Evolutionary conservation across 2,888 invertebrate species (phyloP), one percentile per base, ranked within the genome.

Genomic region (Polydrusus pterygomalis): DNA sequence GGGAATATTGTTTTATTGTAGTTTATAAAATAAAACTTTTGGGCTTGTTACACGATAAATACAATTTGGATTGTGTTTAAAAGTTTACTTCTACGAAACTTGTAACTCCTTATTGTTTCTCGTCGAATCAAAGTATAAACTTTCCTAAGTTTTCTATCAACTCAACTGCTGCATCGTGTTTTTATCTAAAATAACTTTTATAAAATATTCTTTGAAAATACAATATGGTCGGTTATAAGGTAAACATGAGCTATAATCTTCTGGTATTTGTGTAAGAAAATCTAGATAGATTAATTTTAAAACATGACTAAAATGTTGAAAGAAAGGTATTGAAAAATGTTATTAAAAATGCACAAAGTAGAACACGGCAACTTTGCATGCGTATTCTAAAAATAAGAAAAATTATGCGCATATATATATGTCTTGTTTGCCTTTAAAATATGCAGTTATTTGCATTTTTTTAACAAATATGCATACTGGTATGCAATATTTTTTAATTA

Each of bases 161-260:
- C 13, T 43, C 34, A 34, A n/a, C 43, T 43, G 43, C 43, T n/a
- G 11, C 43, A 43, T 13, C 43, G 43, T n/a, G n/a, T n/a, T 43
- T n/a, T 43, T 43, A 43, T 43, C n/a, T 43, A n/a, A n/a, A 6
- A 43, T 11, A 43, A n/a, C 43, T 43, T 43, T 43, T 43, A 13
- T 43, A 43, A 43, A 43, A 43, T 43, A 43, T 43, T n/a, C 43
- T 43, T 43, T 43, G 43, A 43, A 43, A 43, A 43, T 43, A 43
- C 43, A 43, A 13, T 43, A 40, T 40, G 40, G 40, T n/a, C n/a
- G n/a, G n/a, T 10, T 40, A n/a, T 43, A n/a, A 11, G 13, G 43
- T 43, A 43, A 43, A 8, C 34, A 25, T 34, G 34, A 34, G 34
- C 34, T 34, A 7, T 34, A 7, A 34, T 34, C 6, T 34, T 9